These are phyloP conservation scores for Vanessa cardui DNA, from an alignment of 2,888 invertebrate species.

Conservation along the genomic window DNA sequence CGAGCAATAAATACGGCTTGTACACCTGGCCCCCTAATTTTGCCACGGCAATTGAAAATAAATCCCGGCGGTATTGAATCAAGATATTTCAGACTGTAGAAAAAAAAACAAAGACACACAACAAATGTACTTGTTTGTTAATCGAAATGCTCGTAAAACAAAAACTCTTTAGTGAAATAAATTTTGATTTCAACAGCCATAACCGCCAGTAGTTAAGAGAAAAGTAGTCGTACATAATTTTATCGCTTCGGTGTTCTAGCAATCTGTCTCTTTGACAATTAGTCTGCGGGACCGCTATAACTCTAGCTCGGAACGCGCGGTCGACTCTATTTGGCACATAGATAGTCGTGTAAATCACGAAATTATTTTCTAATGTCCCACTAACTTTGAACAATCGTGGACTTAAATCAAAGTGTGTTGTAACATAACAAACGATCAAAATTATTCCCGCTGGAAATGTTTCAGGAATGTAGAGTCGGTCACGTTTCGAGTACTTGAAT, in stretches of 20 bases:
- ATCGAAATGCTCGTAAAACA: too few relatives aligned
- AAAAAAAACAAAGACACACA: slow-evolving; percentile 25
- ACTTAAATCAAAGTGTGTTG: background rate
- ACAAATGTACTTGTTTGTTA: slow-evolving; percentile 16
- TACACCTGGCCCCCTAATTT: slow-evolving; percentile 45
- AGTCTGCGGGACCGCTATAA: slow-evolving; percentile 13
- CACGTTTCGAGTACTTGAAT: too few relatives aligned
- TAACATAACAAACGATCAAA: background rate
- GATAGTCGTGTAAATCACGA: slow-evolving; percentile 23
- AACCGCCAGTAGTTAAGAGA: background rate
- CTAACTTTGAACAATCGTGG: background rate
- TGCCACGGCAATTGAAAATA: slow-evolving; percentile 31
- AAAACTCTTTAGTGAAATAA: too few relatives aligned
- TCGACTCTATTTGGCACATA: slow-evolving; percentile 28
- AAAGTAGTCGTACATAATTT: background rate
- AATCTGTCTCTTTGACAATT: background rate
- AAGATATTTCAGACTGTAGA: slow-evolving; percentile 21
- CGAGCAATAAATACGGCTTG: slow-evolving; percentile 44
- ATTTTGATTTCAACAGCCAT: too few relatives aligned
- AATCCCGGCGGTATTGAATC: slow-evolving; percentile 32
- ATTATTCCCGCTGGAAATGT: background rate
- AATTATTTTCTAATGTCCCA: slow-evolving; percentile 26
- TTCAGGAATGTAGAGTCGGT: background rate
- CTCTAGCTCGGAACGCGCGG: slow-evolving; percentile 15
- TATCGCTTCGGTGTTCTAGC: background rate